Evolutionary conservation across 1,140 invertebrate genomes (phyloP).

Genomic region (Eciton burchellii): DNA sequence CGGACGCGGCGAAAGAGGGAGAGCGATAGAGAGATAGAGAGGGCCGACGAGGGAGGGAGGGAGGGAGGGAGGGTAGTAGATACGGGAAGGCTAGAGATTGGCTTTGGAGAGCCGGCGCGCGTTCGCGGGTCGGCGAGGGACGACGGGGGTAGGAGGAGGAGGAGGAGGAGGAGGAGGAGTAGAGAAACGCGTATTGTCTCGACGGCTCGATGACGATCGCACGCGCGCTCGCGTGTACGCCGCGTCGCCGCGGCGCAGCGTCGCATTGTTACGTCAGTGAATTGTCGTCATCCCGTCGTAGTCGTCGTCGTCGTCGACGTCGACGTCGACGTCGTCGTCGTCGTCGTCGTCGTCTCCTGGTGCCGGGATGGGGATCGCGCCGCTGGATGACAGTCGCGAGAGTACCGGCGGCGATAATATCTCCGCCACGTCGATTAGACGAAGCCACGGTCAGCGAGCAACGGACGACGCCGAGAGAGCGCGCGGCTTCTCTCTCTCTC

Average conservation of each 20-base stretch:
- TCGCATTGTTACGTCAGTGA: constrained; percentile 62
- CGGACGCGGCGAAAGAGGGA: constrained; percentile 60
- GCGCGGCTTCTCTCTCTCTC: constrained; percentile 47
- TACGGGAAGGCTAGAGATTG: constrained; percentile 52
- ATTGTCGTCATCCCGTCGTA: constrained; percentile 59
- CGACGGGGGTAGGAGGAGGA: no score
- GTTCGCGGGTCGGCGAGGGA: constrained; percentile 12
- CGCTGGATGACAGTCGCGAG: constrained; percentile 64
- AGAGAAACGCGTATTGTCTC: constrained; percentile 70
- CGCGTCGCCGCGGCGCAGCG: constrained; percentile 17
- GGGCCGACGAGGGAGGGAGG: not conserved
- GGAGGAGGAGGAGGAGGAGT: no score
- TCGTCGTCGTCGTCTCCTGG: constrained; percentile 57
- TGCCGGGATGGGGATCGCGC: constrained; percentile 59
- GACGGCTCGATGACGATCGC: constrained; percentile 66
- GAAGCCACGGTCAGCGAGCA: constrained; percentile 59
- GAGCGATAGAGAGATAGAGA: not conserved
- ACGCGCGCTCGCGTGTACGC: not conserved
- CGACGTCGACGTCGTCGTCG: no score
- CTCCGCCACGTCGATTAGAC: constrained; percentile 71
- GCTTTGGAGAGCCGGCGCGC: constrained; percentile 45
- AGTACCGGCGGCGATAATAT: constrained; percentile 64
- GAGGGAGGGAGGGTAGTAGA: constrained; percentile 43
- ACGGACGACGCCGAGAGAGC: constrained; percentile 49
- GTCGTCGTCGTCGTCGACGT: no score